Conservation (phyloP, 2,113 vertebrate species). For the Colius striatus region DNA sequence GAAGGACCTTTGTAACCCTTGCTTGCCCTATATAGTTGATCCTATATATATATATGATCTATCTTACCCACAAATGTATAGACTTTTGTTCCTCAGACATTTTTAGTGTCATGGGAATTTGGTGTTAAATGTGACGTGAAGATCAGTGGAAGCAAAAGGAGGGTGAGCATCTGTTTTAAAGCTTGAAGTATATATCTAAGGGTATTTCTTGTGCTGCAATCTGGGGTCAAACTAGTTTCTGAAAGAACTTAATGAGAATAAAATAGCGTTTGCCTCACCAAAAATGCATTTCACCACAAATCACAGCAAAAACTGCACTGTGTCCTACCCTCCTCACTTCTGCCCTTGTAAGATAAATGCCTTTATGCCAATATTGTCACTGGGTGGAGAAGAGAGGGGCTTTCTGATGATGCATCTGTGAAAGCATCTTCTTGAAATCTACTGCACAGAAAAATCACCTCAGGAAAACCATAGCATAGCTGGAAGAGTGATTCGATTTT, state of each 20-base stretch:
- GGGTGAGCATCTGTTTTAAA: neutral
- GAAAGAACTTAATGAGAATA: neutral
- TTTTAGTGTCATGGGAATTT: neutral
- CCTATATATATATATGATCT: too few species aligned
- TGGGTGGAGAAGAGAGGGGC: rapidly evolving
- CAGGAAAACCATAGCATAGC: rapidly evolving
- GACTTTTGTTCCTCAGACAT: rapidly evolving
- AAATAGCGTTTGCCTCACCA: neutral
- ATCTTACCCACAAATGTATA: too few species aligned
- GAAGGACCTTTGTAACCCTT: neutral
- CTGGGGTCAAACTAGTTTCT: neutral
- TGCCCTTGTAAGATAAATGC: too few species aligned
- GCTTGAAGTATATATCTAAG: too few species aligned
- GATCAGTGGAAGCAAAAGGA: rapidly evolving
- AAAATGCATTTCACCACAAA: neutral
- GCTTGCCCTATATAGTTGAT: neutral
- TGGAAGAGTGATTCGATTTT: neutral
- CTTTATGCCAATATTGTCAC: neutral
- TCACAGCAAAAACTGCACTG: rapidly evolving
- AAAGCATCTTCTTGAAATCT: neutral
- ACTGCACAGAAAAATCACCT: rapidly evolving
- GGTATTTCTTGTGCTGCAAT: neutral
- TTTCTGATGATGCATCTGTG: neutral
- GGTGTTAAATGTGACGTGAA: rapidly evolving
- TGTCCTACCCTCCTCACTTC: neutral